A percentile compares a stretch with the other conserved stretches of the same genome.
phyloP scores from a whole-genome alignment of 2,888 invertebrate genomes.

The Zele albiditarsus region DNA sequence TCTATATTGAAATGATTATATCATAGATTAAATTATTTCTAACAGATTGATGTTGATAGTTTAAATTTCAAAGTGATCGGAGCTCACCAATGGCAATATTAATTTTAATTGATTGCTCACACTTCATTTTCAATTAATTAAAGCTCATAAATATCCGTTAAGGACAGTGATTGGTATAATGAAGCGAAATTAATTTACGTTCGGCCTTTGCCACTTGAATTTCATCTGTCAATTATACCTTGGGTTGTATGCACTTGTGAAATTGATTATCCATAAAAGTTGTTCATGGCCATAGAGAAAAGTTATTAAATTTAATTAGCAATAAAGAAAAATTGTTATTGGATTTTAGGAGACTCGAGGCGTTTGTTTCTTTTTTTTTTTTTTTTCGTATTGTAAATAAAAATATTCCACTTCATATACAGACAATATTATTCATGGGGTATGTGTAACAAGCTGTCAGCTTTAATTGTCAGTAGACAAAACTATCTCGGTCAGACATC shows the following conservation, averaged over 20 bases:
- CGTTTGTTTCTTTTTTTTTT: too few relatives aligned
- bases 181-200: slow-evolving; percentile 39
- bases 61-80: background rate
- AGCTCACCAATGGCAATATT: slow-evolving; percentile 36
- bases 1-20: background rate
- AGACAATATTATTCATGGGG: too few relatives aligned
- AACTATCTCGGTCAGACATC: too few relatives aligned
- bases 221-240: slow-evolving; percentile 8
- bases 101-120: slow-evolving; percentile 50
- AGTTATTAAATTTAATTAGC: background rate
- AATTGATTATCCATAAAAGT: background rate
- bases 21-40: background rate
- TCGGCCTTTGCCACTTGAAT: slow-evolving; percentile 15
- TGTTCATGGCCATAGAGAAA: background rate
- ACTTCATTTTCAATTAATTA: slow-evolving; percentile 43
- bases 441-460: too few relatives aligned
- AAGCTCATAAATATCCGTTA: background rate
- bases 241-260: background rate
- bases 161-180: slow-evolving; percentile 54
- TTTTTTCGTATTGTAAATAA: background rate
- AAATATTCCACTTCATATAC: too few relatives aligned
- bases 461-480: too few relatives aligned
- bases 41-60: background rate
- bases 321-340: background rate
- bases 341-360: background rate